Percentiles rank a stretch among this genome's conserved stretches.
These are phyloP conservation scores for Margarornis squamiger DNA, from an alignment of 2,797 vertebrate species.

Conservation along the genomic window DNA sequence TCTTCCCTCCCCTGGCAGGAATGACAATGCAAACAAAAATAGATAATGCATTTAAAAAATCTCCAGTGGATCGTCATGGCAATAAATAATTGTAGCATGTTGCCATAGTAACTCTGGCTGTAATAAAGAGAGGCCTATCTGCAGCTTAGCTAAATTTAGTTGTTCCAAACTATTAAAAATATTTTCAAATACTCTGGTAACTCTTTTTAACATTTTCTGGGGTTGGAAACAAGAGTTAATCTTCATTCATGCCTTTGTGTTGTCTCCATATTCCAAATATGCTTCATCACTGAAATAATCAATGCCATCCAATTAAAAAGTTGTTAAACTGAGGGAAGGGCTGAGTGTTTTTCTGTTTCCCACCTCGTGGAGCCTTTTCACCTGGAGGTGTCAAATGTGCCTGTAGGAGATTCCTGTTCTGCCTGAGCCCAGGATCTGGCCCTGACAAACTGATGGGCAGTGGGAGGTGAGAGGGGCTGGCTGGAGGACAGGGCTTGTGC, in stretches of 20 bases:
- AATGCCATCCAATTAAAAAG: not conserved
- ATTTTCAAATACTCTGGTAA: slow-evolving; percentile 65
- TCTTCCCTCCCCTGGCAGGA: slow-evolving; percentile 64
- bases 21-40: slow-evolving; percentile 79
- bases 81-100: slow-evolving; percentile 82
- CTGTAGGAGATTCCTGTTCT: not conserved
- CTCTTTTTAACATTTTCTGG: slow-evolving; percentile 27
- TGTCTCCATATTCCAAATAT: slow-evolving; percentile 27
- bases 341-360: not conserved
- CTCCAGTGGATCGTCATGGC: slow-evolving; percentile 79
- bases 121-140: slow-evolving; percentile 74
- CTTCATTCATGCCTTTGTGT: slow-evolving; percentile 52
- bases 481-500: not conserved
- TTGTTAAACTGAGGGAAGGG: not conserved
- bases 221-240: slow-evolving; percentile 25
- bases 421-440: rapidly evolving
- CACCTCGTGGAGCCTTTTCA: not conserved
- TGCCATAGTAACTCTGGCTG: slow-evolving; percentile 77
- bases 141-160: slow-evolving; percentile 78
- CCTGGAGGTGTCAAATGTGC: not conserved
- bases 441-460: rapidly evolving
- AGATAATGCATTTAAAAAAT: slow-evolving; percentile 79
- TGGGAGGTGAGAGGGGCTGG: not conserved
- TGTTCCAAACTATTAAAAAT: slow-evolving; percentile 74
- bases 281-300: not conserved